phyloP scores from a whole-genome alignment of 2,113 vertebrate genomes.

The Chloroceryle aenea region DNA sequence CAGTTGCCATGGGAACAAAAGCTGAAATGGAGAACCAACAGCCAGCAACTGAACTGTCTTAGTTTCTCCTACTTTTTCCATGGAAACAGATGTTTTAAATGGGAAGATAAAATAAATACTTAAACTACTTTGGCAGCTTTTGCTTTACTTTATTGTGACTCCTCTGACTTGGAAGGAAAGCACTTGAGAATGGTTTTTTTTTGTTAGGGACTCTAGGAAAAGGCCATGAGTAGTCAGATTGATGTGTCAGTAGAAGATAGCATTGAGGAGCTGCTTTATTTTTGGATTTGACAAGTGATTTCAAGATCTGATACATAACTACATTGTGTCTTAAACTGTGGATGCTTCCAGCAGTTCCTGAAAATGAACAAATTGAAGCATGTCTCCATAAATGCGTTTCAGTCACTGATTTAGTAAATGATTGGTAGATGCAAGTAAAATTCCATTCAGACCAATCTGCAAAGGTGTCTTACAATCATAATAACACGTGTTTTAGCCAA shows the following conservation, averaged over 20 bases:
- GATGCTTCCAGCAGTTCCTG: not conserved
- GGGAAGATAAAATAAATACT: not conserved
- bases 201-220: not conserved
- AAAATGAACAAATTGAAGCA: not conserved
- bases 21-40: not conserved
- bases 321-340: not conserved
- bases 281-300: not conserved
- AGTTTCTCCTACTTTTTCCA: slow-evolving; percentile 30
- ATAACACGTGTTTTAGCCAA: not conserved
- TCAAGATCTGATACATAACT: not conserved
- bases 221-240: not conserved
- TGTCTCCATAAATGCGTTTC: not conserved
- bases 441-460: not conserved
- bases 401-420: not conserved
- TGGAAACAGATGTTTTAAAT: not conserved
- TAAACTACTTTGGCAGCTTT: not conserved
- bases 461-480: not conserved
- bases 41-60: not conserved
- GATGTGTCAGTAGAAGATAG: not conserved
- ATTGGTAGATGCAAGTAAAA: not conserved
- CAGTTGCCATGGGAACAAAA: slow-evolving; percentile 59
- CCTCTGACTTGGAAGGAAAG: not conserved
- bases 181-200: not conserved
- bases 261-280: not conserved
- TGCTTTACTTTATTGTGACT: not conserved